Base-by-base conservation (phyloP, 2,113 vertebrate genomes). In the Sclerurus mexicanus region DNA sequence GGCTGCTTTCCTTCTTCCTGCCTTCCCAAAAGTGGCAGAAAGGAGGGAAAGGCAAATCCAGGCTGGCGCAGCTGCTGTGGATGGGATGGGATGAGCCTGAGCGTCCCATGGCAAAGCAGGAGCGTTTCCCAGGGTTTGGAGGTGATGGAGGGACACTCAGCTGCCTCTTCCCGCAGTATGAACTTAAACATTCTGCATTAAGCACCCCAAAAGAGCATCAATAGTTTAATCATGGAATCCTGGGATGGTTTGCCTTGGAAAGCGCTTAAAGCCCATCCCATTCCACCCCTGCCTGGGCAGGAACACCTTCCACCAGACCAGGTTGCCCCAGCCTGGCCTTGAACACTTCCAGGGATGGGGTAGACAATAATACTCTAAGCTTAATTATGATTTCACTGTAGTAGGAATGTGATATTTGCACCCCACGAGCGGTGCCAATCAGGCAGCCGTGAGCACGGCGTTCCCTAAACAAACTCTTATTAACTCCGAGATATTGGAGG, bases 381-480 rank as follows among this genome's bases (percentile, higher is more conserved):
- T 81, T 89, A 68, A 93, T 95, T 88, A 90, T 50, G 69, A 55
- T 91, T 94, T 35, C 47, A 90, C 91, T 66, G 55, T 87, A 93
- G 73, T 37, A 88, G 88, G 79, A 92, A 75, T 73, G 37, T 2
- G 58, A 76, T 72, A 78, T 50, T 94, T 81, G 78, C 78, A 44
- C 42, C 35, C 21, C 40, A 85, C 3, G 23, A 71, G 60, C 5
- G 7, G 44, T 95, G 93, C 96, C 96, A 91, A 83, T 77, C 90
- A 76, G 10, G 80, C 90, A 59, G 87, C 28, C 64, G 83, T 75
- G 66, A 97, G 94, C 69, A 14, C 56, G 18, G 42, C 42, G 3
- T 73, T 92, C 92, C 95, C 85, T 68, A 94, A 89, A 84, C 87
- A 96, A 95, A 93, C 75, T 82, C 28, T 91, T 93, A 95, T 90